A percentile compares a stretch with the other conserved stretches of the same genome.
phyloP scores from a whole-genome alignment of 2,888 invertebrate species.

The Xestia xanthographa region DNA sequence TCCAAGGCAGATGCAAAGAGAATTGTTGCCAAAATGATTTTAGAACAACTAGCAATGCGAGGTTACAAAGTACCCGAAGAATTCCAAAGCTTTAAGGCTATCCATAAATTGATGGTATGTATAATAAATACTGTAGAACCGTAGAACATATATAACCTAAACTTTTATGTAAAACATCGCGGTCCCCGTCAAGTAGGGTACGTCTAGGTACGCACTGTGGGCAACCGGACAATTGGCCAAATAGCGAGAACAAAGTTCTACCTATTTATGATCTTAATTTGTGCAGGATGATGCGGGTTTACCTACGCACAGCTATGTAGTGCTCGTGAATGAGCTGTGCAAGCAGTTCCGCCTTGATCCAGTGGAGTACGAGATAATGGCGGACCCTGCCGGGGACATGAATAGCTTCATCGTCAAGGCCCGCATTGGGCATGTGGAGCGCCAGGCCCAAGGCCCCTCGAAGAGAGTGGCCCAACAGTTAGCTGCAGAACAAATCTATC shows the following conservation, averaged over 20 bases:
- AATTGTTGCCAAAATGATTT: not conserved
- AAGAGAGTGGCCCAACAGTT: slow-evolving; percentile 1
- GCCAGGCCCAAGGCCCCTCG: not conserved
- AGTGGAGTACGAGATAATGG: slow-evolving; percentile 1
- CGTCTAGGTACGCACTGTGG: not conserved
- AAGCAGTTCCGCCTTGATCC: not conserved
- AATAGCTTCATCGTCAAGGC: not conserved
- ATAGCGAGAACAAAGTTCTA: not conserved
- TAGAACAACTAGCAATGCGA: slow-evolving; percentile 2
- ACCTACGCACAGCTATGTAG: slow-evolving; percentile 3
- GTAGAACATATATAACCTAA: not conserved
- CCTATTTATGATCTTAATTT: not conserved
- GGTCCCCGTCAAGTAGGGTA: not conserved
- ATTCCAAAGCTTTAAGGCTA: no score
- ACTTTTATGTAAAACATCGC: not conserved
- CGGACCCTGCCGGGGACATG: not conserved
- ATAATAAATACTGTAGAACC: not conserved
- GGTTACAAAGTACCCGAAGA: slow-evolving; percentile 14
- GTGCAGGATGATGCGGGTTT: slow-evolving; percentile 9
- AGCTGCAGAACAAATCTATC: slow-evolving; percentile 32
- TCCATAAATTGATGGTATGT: slow-evolving; percentile 1
- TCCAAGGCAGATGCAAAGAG: not conserved
- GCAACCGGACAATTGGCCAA: not conserved
- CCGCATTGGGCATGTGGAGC: slow-evolving; percentile 12
- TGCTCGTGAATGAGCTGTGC: slow-evolving; percentile 16